Percentiles rank a stretch among this genome's conserved stretches.
These are phyloP conservation scores for Aeoliscus strigatus DNA, from an alignment of 2,797 vertebrate genomes.

Conservation along the genomic window DNA sequence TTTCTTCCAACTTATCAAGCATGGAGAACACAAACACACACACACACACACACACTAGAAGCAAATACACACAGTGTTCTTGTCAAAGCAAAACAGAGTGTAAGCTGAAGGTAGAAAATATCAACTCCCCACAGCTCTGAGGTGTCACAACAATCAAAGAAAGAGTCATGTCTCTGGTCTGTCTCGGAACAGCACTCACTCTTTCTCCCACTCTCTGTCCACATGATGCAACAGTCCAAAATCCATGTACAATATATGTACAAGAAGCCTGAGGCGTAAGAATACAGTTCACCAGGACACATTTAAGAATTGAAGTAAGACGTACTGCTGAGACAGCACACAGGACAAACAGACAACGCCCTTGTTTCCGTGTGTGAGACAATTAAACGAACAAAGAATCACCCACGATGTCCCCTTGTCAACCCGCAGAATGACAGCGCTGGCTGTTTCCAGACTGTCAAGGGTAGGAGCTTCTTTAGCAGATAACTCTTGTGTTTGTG, in stretches of 20 bases:
- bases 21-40: conserved; percentile 29
- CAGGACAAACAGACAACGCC: conserved; percentile 3
- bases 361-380: conserved; percentile 5
- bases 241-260: conserved; percentile 31
- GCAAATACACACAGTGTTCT: conserved; percentile 26
- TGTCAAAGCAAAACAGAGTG: conserved; percentile 27
- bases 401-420: conserved; percentile 5
- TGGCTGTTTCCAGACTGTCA: conserved; percentile 37
- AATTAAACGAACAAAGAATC: conserved; percentile 16
- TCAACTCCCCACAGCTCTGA: conserved; percentile 54
- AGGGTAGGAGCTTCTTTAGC: conserved; percentile 26
- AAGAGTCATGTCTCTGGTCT: conserved; percentile 38
- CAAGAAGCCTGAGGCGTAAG: conserved; percentile 23
- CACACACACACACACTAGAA: conserved; percentile 5
- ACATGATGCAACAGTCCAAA: conserved; percentile 51
- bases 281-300: conserved; percentile 15
- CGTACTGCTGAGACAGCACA: conserved; percentile 7
- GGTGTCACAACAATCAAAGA: conserved; percentile 58
- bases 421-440: conserved; percentile 25
- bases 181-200: conserved; percentile 40
- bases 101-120: conserved; percentile 60
- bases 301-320: conserved; percentile 33
- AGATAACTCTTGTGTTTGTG: conserved; percentile 44
- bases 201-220: too few relatives aligned
- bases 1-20: conserved; percentile 55